phyloP scores from a whole-genome alignment of 2,113 vertebrate genomes.

The Hyla sarda region DNA sequence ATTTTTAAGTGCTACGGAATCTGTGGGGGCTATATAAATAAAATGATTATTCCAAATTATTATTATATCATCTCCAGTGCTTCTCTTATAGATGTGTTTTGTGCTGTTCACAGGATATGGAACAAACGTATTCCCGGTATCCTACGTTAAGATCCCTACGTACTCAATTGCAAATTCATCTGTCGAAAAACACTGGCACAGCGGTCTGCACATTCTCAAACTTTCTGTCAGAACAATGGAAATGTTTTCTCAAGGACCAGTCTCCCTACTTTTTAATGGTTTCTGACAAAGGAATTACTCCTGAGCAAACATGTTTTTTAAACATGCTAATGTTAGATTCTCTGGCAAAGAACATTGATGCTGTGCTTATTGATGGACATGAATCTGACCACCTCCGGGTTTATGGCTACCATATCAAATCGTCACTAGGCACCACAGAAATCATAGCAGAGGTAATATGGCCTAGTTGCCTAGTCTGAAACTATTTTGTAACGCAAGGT shows the following conservation, averaged over 20 bases:
- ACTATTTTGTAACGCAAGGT: neutral
- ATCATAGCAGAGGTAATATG: constrained; percentile 58
- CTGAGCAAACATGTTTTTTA: constrained; percentile 63
- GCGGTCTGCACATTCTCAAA: constrained; percentile 62
- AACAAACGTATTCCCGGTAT: constrained; percentile 60
- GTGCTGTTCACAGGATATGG: constrained; percentile 64
- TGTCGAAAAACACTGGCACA: constrained; percentile 63
- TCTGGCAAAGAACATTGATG: constrained; percentile 62
- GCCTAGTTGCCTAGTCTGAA: neutral
- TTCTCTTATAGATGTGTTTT: neutral
- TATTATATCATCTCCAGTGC: neutral
- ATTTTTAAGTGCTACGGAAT: too few species aligned
- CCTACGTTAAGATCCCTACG: constrained; percentile 61
- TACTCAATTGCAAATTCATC: constrained; percentile 67
- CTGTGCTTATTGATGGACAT: constrained; percentile 66
- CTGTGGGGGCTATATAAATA: too few species aligned
- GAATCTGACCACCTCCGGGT: constrained; percentile 61
- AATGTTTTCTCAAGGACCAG: constrained; percentile 58
- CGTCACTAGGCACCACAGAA: fast-evolving
- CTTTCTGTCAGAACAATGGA: constrained; percentile 65
- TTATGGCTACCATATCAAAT: constrained; percentile 65
- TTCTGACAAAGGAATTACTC: constrained; percentile 64
- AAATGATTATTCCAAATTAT: too few species aligned
- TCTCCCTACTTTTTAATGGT: constrained; percentile 68
- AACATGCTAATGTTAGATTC: constrained; percentile 65